phyloP scores from a whole-genome alignment of 2,797 vertebrate genomes.

The Pyrocephalus nanus region DNA sequence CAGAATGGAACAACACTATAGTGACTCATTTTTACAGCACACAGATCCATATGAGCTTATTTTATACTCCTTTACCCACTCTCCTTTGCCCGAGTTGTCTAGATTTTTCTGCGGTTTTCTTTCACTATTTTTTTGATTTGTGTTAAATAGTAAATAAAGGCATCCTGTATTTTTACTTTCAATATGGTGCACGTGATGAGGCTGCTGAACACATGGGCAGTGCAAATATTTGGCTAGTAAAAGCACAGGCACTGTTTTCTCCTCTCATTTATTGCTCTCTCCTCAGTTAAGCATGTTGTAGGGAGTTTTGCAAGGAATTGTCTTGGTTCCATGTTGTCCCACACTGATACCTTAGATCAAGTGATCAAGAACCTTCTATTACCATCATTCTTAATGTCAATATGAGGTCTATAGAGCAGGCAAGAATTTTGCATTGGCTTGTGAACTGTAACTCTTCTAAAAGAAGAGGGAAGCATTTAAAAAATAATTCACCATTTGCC shows the following conservation, averaged over 20 bases:
- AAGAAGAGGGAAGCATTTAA: neutral
- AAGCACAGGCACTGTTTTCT: neutral
- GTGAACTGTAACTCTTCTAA: neutral
- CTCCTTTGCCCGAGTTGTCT: neutral
- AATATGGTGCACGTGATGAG: neutral
- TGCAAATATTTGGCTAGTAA: neutral
- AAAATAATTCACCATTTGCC: neutral
- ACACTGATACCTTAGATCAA: neutral
- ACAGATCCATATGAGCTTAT: neutral
- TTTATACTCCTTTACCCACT: neutral
- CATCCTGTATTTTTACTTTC: neutral
- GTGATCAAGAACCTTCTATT: neutral
- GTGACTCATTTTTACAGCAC: neutral
- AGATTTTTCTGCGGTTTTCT: neutral
- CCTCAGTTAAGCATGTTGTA: neutral
- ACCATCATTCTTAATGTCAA: neutral
- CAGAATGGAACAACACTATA: neutral
- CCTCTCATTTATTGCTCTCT: neutral
- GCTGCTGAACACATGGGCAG: neutral
- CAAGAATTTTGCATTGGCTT: neutral
- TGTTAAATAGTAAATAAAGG: neutral
- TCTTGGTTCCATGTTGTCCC: neutral
- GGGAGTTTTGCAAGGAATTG: neutral
- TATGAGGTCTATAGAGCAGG: neutral
- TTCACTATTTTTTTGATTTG: neutral